Percentiles rank a stretch among this genome's conserved stretches.
Conservation (phyloP, 1,140 invertebrate genomes). For the Microplitis demolitor region DNA sequence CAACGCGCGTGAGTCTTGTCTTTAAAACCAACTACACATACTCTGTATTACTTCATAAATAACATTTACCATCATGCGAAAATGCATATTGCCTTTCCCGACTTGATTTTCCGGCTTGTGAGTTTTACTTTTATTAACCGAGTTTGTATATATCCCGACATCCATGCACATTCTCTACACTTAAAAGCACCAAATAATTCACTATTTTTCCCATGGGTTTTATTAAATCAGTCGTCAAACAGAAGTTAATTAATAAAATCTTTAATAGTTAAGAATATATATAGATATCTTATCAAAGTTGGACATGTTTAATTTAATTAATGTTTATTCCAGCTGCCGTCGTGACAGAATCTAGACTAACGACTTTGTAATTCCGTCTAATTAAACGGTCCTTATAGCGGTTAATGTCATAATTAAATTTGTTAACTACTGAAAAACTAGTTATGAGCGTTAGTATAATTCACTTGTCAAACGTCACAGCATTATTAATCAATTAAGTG, state of each 20-base stretch:
- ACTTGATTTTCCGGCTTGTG: constrained; percentile 18
- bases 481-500: too few relatives aligned
- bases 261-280: too few relatives aligned
- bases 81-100: constrained; percentile 12
- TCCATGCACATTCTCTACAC: background rate
- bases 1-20: constrained; percentile 25
- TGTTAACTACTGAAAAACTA: too few relatives aligned
- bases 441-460: too few relatives aligned
- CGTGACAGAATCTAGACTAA: too few relatives aligned
- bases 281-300: too few relatives aligned
- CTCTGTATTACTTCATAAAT: constrained; percentile 8
- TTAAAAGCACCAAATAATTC: background rate
- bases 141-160: background rate
- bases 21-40: background rate
- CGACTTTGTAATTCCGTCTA: too few relatives aligned
- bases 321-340: too few relatives aligned
- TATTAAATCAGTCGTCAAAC: background rate
- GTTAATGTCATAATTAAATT: too few relatives aligned
- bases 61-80: background rate
- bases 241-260: background rate
- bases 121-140: constrained; percentile 8
- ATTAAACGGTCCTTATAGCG: too few relatives aligned
- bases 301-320: too few relatives aligned
- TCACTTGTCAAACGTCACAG: too few relatives aligned
- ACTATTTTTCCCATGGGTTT: background rate